Conservation (phyloP, 2,113 vertebrate species). For the Brienomyrus longianalis region DNA sequence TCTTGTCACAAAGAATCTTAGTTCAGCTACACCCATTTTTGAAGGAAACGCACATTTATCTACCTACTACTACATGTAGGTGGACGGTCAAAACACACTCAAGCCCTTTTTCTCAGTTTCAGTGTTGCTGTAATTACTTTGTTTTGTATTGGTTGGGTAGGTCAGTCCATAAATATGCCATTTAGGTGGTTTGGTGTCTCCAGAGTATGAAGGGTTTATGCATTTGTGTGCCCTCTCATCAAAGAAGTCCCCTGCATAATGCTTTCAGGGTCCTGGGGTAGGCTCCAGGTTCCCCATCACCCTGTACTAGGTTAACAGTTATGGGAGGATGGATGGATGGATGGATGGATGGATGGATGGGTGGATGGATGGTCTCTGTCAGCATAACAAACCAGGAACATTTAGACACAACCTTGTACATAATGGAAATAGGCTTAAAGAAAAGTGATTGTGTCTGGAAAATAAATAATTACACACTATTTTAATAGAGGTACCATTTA, state of each 20-base stretch:
- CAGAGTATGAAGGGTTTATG: neutral
- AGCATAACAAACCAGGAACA: neutral
- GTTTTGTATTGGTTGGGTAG: neutral
- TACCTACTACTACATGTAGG: neutral
- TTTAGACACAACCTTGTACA: neutral
- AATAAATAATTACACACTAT: conserved; percentile 31
- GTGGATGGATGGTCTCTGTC: neutral
- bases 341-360: neutral
- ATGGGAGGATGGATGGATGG: neutral
- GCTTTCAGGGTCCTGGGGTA: neutral
- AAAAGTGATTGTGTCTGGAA: conserved; percentile 12
- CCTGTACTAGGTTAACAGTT: neutral
- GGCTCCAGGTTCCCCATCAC: neutral
- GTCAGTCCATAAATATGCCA: neutral
- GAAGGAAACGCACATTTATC: neutral
- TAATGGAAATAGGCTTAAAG: neutral
- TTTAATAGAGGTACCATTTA: conserved; percentile 14
- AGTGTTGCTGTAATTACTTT: neutral
- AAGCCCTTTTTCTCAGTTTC: neutral
- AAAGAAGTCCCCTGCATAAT: neutral
- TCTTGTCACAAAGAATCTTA: neutral
- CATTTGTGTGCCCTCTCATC: neutral
- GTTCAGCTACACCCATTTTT: neutral
- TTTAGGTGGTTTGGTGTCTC: neutral
- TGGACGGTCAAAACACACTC: neutral